These are phyloP conservation scores for Archivesica marissinica DNA, from an alignment of 1,140 invertebrate species.

Conservation along the genomic window DNA sequence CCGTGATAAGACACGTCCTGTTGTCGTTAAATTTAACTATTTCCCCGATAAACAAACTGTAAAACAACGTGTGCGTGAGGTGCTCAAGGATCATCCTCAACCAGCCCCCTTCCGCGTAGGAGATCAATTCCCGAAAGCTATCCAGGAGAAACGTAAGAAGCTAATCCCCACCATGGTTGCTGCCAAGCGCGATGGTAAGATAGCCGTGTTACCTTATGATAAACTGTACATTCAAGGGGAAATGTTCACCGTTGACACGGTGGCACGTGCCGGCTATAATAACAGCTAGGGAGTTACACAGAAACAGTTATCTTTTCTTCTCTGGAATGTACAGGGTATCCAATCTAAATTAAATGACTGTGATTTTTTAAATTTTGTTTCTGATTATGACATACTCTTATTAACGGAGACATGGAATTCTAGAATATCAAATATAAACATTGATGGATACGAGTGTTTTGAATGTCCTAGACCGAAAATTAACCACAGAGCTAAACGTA, in stretches of 20 bases:
- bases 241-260: not conserved
- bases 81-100: too few species aligned
- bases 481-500: too few species aligned
- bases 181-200: not conserved
- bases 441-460: slow-evolving; percentile 1
- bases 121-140: not conserved
- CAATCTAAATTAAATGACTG: slow-evolving; percentile 18
- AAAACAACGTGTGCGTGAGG: not conserved
- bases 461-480: slow-evolving; percentile 5
- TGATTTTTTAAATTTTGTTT: slow-evolving; percentile 32
- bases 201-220: not conserved
- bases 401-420: slow-evolving; percentile 47
- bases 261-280: not conserved
- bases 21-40: slow-evolving; percentile 11
- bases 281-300: not conserved
- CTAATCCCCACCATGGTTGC: not conserved
- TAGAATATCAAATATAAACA: not conserved
- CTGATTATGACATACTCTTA: slow-evolving; percentile 22
- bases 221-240: slow-evolving; percentile 12
- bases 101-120: not conserved
- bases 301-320: slow-evolving; percentile 8
- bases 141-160: not conserved
- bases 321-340: slow-evolving; percentile 36
- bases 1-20: not conserved
- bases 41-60: not conserved